Percentiles rank a stretch among this genome's conserved stretches.
Conservation (phyloP, 2,113 vertebrate genomes). For the Zootoca vivipara region DNA sequence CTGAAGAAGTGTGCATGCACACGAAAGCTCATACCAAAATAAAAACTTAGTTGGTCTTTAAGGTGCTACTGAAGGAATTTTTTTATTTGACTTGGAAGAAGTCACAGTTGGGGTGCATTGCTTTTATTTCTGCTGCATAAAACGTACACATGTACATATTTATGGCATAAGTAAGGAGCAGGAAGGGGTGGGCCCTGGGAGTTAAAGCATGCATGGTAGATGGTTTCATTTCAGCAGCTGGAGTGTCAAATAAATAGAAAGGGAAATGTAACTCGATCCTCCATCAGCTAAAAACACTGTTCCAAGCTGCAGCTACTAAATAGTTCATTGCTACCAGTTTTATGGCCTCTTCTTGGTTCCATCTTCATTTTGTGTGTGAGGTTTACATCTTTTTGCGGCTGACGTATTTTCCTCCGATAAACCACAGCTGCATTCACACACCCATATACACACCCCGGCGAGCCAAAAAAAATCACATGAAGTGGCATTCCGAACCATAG, state of each 20-base stretch:
- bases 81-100: constrained; percentile 33
- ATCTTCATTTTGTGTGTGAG: constrained; percentile 49
- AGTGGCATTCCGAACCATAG: background rate
- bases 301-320: constrained; percentile 43
- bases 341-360: constrained; percentile 46
- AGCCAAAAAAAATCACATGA: constrained; percentile 43
- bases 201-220: background rate
- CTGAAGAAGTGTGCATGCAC: too few species aligned
- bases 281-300: constrained; percentile 36
- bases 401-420: constrained; percentile 60
- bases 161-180: constrained; percentile 10
- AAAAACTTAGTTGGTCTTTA: too few species aligned
- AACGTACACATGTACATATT: background rate
- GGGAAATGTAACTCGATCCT: constrained; percentile 36
- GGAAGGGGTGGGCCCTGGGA: constrained; percentile 8
- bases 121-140: constrained; percentile 8
- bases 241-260: background rate
- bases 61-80: too few species aligned
- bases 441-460: constrained; percentile 21
- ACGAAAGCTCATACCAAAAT: too few species aligned
- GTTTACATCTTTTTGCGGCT: constrained; percentile 13
- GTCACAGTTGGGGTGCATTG: constrained; percentile 18
- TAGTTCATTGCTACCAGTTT: constrained; percentile 58
- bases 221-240: constrained; percentile 24
- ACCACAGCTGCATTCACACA: constrained; percentile 59